Base-by-base conservation (phyloP, 2,888 invertebrate species). In the Lasiommata megera region DNA sequence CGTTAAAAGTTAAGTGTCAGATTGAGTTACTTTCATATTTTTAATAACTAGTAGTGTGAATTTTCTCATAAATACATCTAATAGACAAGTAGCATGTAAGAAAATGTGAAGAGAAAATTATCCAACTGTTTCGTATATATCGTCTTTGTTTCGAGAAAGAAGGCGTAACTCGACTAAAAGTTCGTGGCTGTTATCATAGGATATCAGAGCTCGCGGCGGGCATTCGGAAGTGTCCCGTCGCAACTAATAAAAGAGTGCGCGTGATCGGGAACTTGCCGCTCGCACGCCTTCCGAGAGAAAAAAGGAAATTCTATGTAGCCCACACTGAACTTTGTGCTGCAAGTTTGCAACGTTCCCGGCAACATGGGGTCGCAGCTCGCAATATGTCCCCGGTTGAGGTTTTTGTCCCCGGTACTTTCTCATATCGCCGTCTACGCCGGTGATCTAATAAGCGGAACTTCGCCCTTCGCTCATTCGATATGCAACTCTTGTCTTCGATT, bases 381-480 rank as follows among this genome's bases (percentile, higher is more conserved):
- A 88, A 88, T 89, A 89, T 88, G 87, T 84, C 79, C 78, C 72
- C 75, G 67, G 76, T 69, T 67, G 74, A 71, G 80, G 77, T 89
- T 90, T 89, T 89, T 89, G 88, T 82, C 76, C 72, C 74, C 71
- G 67, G 74, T 79, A 80, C 78, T 85, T 86, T 86, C 85, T 88
- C 85, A 86, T 88, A 84, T 84, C 80, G 79, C 68, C 64, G 66
- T 68, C 79, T 73, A 79, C 80, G n/a, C n/a, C n/a, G 74, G 78
- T 80, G 81, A 87, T 88, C 82, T 89, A 88, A 90, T 89, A 90
- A 87, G 77, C 74, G 74, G 84, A 89, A 89, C 82, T 89, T 88
- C 68, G 76, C 71, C 82, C 79, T 77, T 71, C 75, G 76, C 82
- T 87, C 83, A 84, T 88, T 85, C 75, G 79, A 82, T 85, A 89